These are phyloP conservation scores for Chelonus insularis DNA, from an alignment of 1,140 invertebrate species.

Conservation along the genomic window DNA sequence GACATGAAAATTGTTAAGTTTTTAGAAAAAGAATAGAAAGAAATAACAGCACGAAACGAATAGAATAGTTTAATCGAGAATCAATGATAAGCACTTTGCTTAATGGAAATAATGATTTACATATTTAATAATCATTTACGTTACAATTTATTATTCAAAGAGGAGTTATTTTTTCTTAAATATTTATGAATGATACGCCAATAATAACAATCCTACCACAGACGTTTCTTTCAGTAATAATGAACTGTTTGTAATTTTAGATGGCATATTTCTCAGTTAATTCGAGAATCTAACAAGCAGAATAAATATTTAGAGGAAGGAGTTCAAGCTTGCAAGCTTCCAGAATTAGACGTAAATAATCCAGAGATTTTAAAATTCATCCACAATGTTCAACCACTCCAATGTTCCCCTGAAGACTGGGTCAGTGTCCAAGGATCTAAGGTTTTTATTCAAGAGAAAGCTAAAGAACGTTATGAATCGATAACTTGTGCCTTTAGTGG, in stretches of 20 bases:
- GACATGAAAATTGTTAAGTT: too few species aligned
- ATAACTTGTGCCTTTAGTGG: constrained; percentile 62
- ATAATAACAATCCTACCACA: too few species aligned
- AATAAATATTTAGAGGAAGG: constrained; percentile 37
- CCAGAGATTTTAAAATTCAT: constrained; percentile 73
- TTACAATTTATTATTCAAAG: too few species aligned
- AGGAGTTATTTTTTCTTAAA: too few species aligned
- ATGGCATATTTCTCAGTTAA: constrained; percentile 43
- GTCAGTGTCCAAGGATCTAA: constrained; percentile 57
- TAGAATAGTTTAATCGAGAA: too few species aligned
- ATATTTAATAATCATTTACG: too few species aligned
- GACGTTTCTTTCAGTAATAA: too few species aligned
- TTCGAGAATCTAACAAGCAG: constrained; percentile 40
- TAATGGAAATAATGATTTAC: too few species aligned
- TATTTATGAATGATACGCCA: too few species aligned
- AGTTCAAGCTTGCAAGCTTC: constrained; percentile 64
- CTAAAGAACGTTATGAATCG: constrained; percentile 55
- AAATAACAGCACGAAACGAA: too few species aligned
- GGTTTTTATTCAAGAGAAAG: constrained; percentile 60
- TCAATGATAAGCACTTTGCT: too few species aligned
- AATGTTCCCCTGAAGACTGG: constrained; percentile 63
- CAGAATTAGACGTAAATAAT: constrained; percentile 67
- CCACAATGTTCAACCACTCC: constrained; percentile 62
- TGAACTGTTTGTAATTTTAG: constrained; percentile 30
- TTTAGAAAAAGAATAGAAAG: too few species aligned